phyloP scores from a whole-genome alignment of 2,797 vertebrate genomes.

The Labeo calbasu region DNA sequence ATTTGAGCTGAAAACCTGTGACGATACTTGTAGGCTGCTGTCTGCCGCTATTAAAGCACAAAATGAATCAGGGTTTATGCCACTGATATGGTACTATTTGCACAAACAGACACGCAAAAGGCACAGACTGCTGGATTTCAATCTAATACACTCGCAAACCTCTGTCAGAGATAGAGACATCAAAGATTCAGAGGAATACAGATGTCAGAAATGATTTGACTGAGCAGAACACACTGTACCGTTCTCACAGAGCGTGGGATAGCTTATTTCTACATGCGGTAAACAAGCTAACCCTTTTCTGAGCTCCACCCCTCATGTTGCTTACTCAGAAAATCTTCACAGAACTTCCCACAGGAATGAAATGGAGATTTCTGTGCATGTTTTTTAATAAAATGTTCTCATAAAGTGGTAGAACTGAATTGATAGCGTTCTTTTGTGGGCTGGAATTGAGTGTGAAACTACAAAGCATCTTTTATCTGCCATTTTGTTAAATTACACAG shows the following conservation, averaged over 20 bases:
- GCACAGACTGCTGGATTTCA: background rate
- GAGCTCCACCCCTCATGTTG: background rate
- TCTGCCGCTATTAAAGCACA: background rate
- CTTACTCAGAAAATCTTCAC: background rate
- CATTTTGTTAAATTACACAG: slow-evolving; percentile 10
- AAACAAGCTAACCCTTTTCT: background rate
- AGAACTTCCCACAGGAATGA: background rate
- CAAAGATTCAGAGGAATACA: slow-evolving; percentile 6
- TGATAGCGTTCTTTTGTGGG: background rate
- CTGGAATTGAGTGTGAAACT: slow-evolving; percentile 2
- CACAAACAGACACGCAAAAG: background rate
- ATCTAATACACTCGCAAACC: background rate
- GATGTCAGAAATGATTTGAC: slow-evolving; percentile 14
- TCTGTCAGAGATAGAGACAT: slow-evolving; percentile 19
- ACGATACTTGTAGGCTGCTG: background rate
- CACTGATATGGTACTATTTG: background rate
- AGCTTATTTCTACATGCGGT: background rate
- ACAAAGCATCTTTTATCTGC: slow-evolving; percentile 19
- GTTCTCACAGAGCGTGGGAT: background rate
- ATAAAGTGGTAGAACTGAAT: background rate
- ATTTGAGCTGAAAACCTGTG: background rate
- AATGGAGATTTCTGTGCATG: background rate
- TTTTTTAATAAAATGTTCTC: background rate
- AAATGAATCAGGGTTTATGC: background rate
- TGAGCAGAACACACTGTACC: background rate